A percentile compares a stretch with the other conserved stretches of the same genome.
These are phyloP conservation scores for Zootermopsis nevadensis DNA, from an alignment of 2,888 invertebrate species.

Conservation along the genomic window DNA sequence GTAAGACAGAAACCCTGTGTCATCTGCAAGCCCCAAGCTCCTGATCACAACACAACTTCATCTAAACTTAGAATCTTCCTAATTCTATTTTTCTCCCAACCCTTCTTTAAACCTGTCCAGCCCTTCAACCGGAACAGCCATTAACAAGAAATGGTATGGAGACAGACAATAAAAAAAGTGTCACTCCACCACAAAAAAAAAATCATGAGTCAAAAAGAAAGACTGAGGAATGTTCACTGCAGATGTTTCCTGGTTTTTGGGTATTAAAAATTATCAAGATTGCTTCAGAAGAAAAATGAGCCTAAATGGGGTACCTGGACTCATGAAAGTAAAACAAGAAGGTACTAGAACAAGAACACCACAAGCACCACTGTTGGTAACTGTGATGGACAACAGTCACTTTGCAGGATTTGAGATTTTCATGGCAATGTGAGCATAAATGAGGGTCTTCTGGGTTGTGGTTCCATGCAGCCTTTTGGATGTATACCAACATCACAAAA, in stretches of 20 bases:
- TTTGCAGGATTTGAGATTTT: too few species aligned
- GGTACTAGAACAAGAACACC: too few species aligned
- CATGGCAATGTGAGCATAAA: too few species aligned
- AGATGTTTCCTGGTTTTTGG: not conserved
- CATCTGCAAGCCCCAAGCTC: not conserved
- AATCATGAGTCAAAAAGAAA: not conserved
- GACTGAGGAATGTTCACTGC: not conserved
- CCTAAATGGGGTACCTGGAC: too few species aligned
- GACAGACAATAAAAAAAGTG: slow-evolving; percentile 5
- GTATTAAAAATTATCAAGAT: not conserved
- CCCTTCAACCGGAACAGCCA: not conserved
- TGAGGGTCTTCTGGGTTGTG: too few species aligned
- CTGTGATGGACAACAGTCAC: too few species aligned
- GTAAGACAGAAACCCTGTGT: not conserved
- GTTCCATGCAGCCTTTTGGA: too few species aligned
- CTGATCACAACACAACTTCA: slow-evolving; percentile 17
- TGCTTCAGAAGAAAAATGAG: too few species aligned
- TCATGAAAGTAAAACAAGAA: too few species aligned
- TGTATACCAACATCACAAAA: too few species aligned
- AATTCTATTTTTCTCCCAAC: slow-evolving; percentile 27
- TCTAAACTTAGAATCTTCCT: slow-evolving; percentile 35
- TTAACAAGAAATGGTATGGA: not conserved
- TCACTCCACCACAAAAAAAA: not conserved
- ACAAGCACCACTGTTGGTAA: too few species aligned
- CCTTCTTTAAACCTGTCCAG: slow-evolving; percentile 21